phyloP scores from a whole-genome alignment of 64 coral and sea anemone genomes.

The Montipora cactus region DNA sequence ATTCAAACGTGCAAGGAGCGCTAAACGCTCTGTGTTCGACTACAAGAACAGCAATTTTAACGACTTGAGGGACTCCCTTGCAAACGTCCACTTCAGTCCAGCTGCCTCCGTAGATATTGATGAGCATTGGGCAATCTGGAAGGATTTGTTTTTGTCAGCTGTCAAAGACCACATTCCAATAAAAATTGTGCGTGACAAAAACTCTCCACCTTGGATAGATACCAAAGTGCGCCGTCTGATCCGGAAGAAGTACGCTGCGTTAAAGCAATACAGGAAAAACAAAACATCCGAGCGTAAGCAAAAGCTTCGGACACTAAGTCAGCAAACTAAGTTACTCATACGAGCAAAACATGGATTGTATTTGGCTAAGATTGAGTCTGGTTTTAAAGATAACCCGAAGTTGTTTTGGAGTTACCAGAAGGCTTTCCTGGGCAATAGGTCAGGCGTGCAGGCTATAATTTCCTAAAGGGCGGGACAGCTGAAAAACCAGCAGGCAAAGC shows the following conservation, averaged over 20 bases:
- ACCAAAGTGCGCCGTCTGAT: slow-evolving; percentile 46
- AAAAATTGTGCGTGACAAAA: slow-evolving; percentile 38
- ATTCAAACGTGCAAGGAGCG: slow-evolving; percentile 8
- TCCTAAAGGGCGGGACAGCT: neutral
- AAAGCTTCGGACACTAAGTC: slow-evolving; percentile 41
- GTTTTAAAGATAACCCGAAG: slow-evolving; percentile 62
- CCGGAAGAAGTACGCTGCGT: slow-evolving; percentile 49
- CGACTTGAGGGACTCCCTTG: neutral
- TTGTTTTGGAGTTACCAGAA: slow-evolving; percentile 74
- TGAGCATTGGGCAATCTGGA: slow-evolving; percentile 55
- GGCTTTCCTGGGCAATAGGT: slow-evolving; percentile 15
- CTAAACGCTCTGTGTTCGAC: neutral
- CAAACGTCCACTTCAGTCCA: neutral
- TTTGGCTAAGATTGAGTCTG: slow-evolving; percentile 42
- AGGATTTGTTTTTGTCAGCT: slow-evolving; percentile 44
- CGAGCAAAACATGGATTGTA: slow-evolving; percentile 24
- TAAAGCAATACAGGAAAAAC: slow-evolving; percentile 39
- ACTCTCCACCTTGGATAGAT: slow-evolving; percentile 62
- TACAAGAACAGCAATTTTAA: slow-evolving; percentile 52
- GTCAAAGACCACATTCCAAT: slow-evolving; percentile 17
- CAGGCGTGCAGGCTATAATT: neutral
- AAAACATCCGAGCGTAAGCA: slow-evolving; percentile 31
- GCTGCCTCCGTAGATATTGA: slow-evolving; percentile 12
- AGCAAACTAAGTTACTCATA: slow-evolving; percentile 44
- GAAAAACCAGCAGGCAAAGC: slow-evolving; percentile 35